Conservation (phyloP, 2,888 invertebrate genomes). For the Maniola hyperantus region DNA sequence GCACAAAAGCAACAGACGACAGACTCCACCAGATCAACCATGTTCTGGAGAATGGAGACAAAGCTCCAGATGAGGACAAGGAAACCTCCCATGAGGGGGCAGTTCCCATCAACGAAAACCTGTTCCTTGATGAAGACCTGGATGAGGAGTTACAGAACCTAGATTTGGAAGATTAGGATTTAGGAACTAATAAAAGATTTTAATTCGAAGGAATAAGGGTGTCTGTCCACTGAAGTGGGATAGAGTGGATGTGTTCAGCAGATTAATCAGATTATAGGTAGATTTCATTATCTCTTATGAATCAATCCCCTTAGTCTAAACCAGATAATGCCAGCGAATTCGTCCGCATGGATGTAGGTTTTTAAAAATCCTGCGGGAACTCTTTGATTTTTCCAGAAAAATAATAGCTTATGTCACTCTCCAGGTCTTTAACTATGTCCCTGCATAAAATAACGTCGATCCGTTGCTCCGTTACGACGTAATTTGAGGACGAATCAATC, state of each 20-base stretch:
- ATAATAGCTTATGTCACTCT: too few relatives aligned
- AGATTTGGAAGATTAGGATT: conserved; percentile 85
- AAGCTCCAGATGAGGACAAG: conserved; percentile 43
- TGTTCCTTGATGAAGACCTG: conserved; percentile 94
- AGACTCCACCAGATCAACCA: conserved; percentile 79
- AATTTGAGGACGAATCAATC: too few relatives aligned
- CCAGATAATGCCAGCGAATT: too few relatives aligned
- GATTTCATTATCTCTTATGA: too few relatives aligned
- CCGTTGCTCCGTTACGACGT: too few relatives aligned
- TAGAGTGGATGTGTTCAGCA: background rate
- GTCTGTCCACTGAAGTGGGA: background rate
- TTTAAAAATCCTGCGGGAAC: too few relatives aligned
- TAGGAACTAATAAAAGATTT: background rate
- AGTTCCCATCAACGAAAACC: conserved; percentile 94
- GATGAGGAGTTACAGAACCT: conserved; percentile 93
- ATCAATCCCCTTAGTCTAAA: too few relatives aligned
- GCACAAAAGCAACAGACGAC: conserved; percentile 87
- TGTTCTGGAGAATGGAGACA: conserved; percentile 56
- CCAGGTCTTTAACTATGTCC: too few relatives aligned
- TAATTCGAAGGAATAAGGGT: background rate
- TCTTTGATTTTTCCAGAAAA: too few relatives aligned
- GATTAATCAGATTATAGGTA: too few relatives aligned
- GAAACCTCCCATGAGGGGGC: conserved; percentile 75
- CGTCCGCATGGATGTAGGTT: too few relatives aligned
- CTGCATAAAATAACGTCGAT: too few relatives aligned